These are phyloP conservation scores for Artemia sp. DNA, from an alignment of 2,888 invertebrate genomes.

Conservation along the genomic window DNA sequence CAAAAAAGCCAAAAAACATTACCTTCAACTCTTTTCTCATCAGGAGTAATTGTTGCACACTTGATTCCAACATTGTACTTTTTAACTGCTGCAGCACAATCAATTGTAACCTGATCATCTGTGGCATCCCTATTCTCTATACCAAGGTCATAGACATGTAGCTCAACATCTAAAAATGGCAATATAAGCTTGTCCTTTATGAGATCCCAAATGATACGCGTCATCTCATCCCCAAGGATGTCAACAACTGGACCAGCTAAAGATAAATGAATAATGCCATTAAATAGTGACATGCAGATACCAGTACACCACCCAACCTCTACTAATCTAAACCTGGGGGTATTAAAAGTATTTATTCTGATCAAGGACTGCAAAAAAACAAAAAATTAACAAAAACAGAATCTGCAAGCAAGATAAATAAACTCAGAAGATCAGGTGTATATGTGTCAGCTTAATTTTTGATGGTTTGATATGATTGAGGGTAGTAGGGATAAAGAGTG, in stretches of 20 bases:
- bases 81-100: slow-evolving; percentile 88
- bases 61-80: slow-evolving; percentile 97
- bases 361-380: too few species aligned
- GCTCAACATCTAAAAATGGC: slow-evolving; percentile 84
- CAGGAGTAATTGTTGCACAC: slow-evolving; percentile 96
- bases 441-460: too few species aligned
- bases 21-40: slow-evolving; percentile 77
- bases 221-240: slow-evolving; percentile 69
- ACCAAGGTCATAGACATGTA: slow-evolving; percentile 84
- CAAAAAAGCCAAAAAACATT: slow-evolving; percentile 16
- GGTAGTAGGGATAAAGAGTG: too few species aligned
- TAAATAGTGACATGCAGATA: too few species aligned
- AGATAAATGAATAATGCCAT: slow-evolving; percentile 12
- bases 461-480: too few species aligned
- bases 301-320: too few species aligned
- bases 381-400: too few species aligned
- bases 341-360: too few species aligned
- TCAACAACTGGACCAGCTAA: slow-evolving; percentile 70
- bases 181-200: slow-evolving; percentile 93
- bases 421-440: too few species aligned
- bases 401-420: too few species aligned
- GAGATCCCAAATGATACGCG: slow-evolving; percentile 85
- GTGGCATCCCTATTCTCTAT: slow-evolving; percentile 88
- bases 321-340: too few species aligned
- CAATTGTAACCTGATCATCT: slow-evolving; percentile 83